Evolutionary conservation across 2,888 invertebrate genomes (phyloP), one percentile per base, ranked within the genome.

Genomic region (Hirtodrosophila histrioides): DNA sequence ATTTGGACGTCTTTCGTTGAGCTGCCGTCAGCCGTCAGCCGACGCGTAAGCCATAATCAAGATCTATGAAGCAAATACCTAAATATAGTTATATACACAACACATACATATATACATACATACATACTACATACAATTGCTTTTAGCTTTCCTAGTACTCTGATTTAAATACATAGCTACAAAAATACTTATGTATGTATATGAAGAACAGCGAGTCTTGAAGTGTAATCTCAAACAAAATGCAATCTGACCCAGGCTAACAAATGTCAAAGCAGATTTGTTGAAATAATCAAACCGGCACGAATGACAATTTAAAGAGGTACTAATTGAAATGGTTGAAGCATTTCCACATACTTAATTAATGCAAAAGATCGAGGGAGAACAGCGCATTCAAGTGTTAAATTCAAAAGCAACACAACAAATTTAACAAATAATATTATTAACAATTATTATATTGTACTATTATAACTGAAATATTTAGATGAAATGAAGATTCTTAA

Each of bases 401-500:
- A 75, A 69, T 63, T 64, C 50, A 65, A 66, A 65, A 58, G 49
- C 64, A 63, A 75, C 41, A 62, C 43, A 67, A 75, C 55, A 77
- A 85, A 80, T 76, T 69, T 72, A 84, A 80, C 75, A 74, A 81
- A 70, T 31, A 31, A 87, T 88, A 87, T 87, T 79, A 87, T 87
- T 82, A 87, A 80, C 75, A 72, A 87, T 88, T 86, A 88, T 85
- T 83, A 78, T 78, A 87, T 88, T 88, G 83, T 86, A 88, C 85
- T 88, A 88, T 88, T 88, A 83, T 83, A 78, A 89, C 81, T 87
- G 85, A 86, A 89, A 88, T 88, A 89, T 86, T 87, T 89, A 89
- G 89, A 89, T 88, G 88, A 88, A 88, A 89, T 89, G 89, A 89
- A 66, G 79, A 89, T 88, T 88, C 86, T 88, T 88, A 89, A 89